These are phyloP conservation scores for Theocolax elegans DNA, from an alignment of 1,140 invertebrate genomes.

Conservation along the genomic window DNA sequence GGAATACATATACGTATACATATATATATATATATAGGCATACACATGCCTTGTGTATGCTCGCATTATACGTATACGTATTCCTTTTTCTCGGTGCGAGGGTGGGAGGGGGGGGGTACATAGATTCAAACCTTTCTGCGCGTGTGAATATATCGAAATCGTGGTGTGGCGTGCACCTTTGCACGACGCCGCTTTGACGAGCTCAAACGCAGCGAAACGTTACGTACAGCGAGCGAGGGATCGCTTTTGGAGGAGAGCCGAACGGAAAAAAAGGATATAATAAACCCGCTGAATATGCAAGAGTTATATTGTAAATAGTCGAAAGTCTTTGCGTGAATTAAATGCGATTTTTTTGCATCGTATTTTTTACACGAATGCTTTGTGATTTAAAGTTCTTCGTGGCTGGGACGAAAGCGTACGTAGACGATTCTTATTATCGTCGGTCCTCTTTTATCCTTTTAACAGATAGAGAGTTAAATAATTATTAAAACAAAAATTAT, in stretches of 20 bases:
- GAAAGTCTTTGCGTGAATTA: conserved; percentile 18
- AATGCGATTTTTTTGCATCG: conserved; percentile 21
- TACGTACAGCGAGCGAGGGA: conserved; percentile 1
- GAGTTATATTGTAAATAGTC: conserved; percentile 28
- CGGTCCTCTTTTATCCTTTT: no score
- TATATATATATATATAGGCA: neutral
- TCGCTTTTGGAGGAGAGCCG: conserved; percentile 12
- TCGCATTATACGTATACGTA: conserved; percentile 6
- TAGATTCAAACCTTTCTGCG: neutral
- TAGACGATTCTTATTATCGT: no score
- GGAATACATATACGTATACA: no score
- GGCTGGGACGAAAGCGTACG: no score
- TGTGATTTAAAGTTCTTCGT: conserved; percentile 25
- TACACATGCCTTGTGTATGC: no score
- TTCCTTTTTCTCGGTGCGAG: neutral
- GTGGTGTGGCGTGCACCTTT: neutral
- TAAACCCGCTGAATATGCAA: neutral
- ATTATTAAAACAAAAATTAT: neutral
- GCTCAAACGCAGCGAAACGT: conserved; percentile 9
- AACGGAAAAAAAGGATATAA: neutral
- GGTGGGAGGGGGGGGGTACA: neutral
- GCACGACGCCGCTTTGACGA: neutral
- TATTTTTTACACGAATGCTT: conserved; percentile 38
- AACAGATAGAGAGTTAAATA: no score
- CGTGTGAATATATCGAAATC: neutral